Evolutionary conservation across 2,113 vertebrate genomes (phyloP).

Genomic region (Poeciliopsis occidentalis): DNA sequence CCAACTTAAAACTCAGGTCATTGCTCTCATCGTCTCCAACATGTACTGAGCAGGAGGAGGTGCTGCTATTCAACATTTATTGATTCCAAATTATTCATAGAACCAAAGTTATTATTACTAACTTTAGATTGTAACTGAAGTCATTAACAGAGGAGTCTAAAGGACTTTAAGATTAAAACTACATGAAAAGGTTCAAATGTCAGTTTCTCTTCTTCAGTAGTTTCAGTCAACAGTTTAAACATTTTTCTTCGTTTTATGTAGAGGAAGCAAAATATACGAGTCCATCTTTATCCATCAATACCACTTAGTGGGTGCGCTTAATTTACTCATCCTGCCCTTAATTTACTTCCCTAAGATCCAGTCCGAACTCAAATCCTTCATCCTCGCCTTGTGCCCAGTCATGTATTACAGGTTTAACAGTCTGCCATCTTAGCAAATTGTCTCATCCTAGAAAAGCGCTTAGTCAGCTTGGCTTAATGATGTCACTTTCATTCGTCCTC

Average conservation of each 20-base stretch:
- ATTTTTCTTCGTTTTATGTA: background rate
- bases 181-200: background rate
- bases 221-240: background rate
- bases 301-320: background rate
- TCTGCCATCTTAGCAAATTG: background rate
- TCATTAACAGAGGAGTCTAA: background rate
- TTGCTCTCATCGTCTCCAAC: background rate
- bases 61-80: background rate
- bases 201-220: background rate
- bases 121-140: background rate
- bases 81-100: background rate
- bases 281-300: background rate
- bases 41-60: background rate
- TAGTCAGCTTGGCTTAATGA: conserved; percentile 36
- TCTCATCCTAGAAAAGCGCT: conserved; percentile 16
- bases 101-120: background rate
- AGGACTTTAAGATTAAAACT: background rate
- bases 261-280: background rate
- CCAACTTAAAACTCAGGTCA: background rate
- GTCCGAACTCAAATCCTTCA: conserved; percentile 3
- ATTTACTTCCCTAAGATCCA: background rate
- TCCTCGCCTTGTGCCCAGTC: background rate
- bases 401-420: conserved; percentile 14
- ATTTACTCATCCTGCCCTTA: conserved; percentile 8
- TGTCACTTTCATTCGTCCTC: conserved; percentile 51